Base-by-base conservation (phyloP, 2,797 vertebrate species). In the Syngnathus rostellatus region DNA sequence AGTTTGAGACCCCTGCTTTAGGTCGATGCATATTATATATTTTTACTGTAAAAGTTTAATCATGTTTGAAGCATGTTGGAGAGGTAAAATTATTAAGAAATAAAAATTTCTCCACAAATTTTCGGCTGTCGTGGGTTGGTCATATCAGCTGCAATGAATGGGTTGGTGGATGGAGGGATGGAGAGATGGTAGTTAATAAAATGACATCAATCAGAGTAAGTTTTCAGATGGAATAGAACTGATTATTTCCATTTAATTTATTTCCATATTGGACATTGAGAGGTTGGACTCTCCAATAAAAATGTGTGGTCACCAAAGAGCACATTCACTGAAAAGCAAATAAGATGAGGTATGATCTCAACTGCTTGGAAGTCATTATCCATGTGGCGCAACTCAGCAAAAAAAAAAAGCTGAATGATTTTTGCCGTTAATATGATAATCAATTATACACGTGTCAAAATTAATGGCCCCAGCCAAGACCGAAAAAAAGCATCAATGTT, bases 401-500 rank as follows among this genome's bases (percentile, higher is more conserved):
- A 83, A 57, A 4, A 58, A 85, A 82, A 77, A 54, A 75, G 66
- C 46, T 64, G 54, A 82, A 85, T 75, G 80, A 85, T 86, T 86
- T 82, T 68, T 76, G 77, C 72, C 64, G 77, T 82, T 86, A 86
- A 87, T 87, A 75, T 82, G 77, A 83, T 86, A 83, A 85, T 87
- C 80, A 89, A 83, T 88, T 85, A 80, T 83, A 87, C 80, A 82
- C 72, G 75, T 86, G 84, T 85, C 84, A 85, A 71, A 81, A 71
- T 69, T 87, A 86, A 85, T 87, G 81, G 76, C 78, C 75, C 62
- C 65, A 62, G 72, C 75, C 77, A 78, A 80, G 17, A 77, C 81
- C 78, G 78, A 76, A 80, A 80, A 78, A 83, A 81, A 79, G 81
- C 75, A 78, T 81, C 76, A 74, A 68, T 83, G 77, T 72, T 76